A percentile compares a stretch with the other conserved stretches of the same genome.
phyloP scores from a whole-genome alignment of 2,797 vertebrate genomes.

The Halcyon leucocephala region DNA sequence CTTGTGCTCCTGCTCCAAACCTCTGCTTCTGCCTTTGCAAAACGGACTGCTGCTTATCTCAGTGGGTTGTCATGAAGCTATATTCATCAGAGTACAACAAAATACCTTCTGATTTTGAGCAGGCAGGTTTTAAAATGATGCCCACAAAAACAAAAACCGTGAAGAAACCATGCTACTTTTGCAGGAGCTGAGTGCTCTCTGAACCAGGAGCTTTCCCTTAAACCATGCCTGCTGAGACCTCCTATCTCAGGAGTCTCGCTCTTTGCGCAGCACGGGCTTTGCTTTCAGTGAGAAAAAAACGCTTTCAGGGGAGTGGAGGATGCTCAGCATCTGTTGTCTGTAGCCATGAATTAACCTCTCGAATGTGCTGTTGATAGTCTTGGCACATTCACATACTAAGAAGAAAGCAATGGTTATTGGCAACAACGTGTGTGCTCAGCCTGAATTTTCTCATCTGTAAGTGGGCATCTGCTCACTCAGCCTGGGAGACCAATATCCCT shows the following conservation, averaged over 20 bases:
- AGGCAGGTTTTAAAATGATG: not conserved
- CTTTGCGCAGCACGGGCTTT: not conserved
- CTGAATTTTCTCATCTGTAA: slow-evolving; percentile 7
- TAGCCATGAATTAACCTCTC: not conserved
- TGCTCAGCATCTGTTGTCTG: not conserved
- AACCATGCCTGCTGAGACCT: not conserved
- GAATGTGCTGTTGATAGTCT: not conserved
- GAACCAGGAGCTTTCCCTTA: not conserved
- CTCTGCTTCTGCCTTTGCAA: not conserved
- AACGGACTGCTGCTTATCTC: not conserved
- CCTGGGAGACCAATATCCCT: not conserved
- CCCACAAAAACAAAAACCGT: not conserved
- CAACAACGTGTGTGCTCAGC: not conserved
- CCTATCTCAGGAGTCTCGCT: not conserved
- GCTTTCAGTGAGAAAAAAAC: not conserved
- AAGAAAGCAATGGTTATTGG: not conserved
- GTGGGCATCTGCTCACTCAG: not conserved
- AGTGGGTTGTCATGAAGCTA: not conserved
- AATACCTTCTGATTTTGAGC: not conserved
- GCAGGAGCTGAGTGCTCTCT: not conserved
- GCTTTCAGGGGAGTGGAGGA: not conserved
- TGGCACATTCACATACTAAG: not conserved
- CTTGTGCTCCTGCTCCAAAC: not conserved
- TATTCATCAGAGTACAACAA: not conserved
- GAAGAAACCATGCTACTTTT: fast-evolving